Conservation (phyloP, 2,888 invertebrate genomes). For the Smittia sp. region DNA sequence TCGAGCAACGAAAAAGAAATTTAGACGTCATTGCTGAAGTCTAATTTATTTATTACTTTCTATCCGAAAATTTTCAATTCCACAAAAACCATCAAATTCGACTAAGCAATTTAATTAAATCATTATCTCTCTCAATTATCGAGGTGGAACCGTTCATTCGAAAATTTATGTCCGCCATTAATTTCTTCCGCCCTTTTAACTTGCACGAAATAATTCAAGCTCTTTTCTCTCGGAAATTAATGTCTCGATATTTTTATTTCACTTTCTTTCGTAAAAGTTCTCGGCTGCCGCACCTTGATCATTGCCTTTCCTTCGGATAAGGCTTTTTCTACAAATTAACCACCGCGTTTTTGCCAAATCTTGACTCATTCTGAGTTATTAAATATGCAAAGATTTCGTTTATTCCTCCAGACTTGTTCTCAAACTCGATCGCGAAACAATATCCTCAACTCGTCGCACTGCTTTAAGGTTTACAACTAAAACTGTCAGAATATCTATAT, state of each 20-base stretch:
- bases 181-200: background rate
- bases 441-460: slow-evolving; percentile 25
- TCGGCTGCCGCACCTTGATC: background rate
- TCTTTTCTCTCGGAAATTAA: background rate
- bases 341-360: no score
- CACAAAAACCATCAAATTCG: background rate
- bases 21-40: background rate
- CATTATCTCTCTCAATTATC: slow-evolving; percentile 1
- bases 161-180: slow-evolving; percentile 6
- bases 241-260: background rate
- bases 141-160: background rate
- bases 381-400: background rate
- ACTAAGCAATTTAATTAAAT: background rate
- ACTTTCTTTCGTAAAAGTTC: background rate
- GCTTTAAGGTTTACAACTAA: slow-evolving; percentile 40
- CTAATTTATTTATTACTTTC: background rate
- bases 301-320: no score
- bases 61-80: background rate
- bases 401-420: background rate
- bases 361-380: no score
- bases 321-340: no score
- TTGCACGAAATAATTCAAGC: background rate
- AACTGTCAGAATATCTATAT: slow-evolving; percentile 40
- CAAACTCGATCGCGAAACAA: background rate
- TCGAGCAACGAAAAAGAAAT: no score